Evolutionary conservation across 2,113 vertebrate genomes (phyloP), one percentile per base, ranked within the genome.

Genomic region (Oreocharis arfaki): DNA sequence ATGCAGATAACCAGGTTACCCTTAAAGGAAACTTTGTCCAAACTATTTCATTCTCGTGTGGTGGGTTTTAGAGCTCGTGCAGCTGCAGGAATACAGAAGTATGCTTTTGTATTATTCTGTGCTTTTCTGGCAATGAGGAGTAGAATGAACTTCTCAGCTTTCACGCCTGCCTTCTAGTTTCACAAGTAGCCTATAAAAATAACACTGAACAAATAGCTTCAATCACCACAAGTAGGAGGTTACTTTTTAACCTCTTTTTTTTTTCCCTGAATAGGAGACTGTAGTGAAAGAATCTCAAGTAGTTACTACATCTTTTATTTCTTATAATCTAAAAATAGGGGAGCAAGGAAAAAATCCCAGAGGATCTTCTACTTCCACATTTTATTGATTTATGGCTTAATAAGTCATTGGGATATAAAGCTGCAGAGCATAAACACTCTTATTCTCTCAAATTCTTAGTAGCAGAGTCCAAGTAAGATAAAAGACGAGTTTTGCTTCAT

Each of bases 101-200:
- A 42, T 28, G 30, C 46, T 74, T 28, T 16, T 87, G 63, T 89
- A 46, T 82, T 71, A 28, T 46, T 83, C 27, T 53, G 33, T 42
- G 22, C 87, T 77, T 93, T 86, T 73, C 41, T 93, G 82, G 50
- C 59, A 74, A 4, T 8, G 39, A 91, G 63, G 44, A 90, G 33
- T 57, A 73, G 78, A 81, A 82, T 1, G 7, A 91, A 67, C 82
- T 60, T 90, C 33, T 17, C 64, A 52, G 52, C 68, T 92, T 80
- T 96, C 56, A 64, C 8, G 0, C 79, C 86, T 92, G 84, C 53
- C 52, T 93, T 81, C 60, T 75, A 19, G 60, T 73, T 96, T 94
- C 85, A 42, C 85, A 84, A 47, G 56, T 81, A 95, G 60, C 76
- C 95, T 79, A 30, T 68, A 92, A 95, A 93, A 95, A 80, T 86